Evolutionary conservation across 2,888 invertebrate species (phyloP).

Genomic region (Uropetala carovei): DNA sequence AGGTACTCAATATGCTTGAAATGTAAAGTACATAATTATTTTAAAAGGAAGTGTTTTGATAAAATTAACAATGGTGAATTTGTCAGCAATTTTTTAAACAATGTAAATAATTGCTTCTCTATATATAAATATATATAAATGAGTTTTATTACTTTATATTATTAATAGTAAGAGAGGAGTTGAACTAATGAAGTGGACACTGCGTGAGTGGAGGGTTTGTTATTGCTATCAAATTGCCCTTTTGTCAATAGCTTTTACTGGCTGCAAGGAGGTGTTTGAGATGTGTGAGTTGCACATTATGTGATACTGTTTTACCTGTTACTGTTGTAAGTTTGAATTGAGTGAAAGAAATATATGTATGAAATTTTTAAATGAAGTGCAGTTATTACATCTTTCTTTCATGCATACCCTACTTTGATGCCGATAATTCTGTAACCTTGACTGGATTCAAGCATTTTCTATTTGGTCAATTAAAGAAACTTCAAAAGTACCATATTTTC

Average conservation of each 20-base stretch:
- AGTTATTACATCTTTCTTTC: background rate
- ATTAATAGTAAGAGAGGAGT: slow-evolving; percentile 17
- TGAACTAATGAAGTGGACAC: slow-evolving; percentile 43
- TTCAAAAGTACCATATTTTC: too few species aligned
- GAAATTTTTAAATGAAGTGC: slow-evolving; percentile 52
- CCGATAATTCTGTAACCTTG: too few species aligned
- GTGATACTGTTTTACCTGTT: slow-evolving; percentile 64
- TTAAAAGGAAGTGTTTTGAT: slow-evolving; percentile 59
- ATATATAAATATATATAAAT: slow-evolving; percentile 28
- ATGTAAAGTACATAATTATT: slow-evolving; percentile 40
- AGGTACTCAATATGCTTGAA: slow-evolving; percentile 6
- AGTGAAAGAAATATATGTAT: slow-evolving; percentile 64
- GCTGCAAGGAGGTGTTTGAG: slow-evolving; percentile 53
- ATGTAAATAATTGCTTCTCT: slow-evolving; percentile 54
- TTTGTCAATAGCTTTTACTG: slow-evolving; percentile 58
- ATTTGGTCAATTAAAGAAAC: too few species aligned
- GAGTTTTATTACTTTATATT: slow-evolving; percentile 49
- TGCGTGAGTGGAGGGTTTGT: slow-evolving; percentile 43
- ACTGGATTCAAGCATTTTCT: too few species aligned
- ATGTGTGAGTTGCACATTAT: slow-evolving; percentile 61
- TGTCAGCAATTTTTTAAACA: slow-evolving; percentile 49
- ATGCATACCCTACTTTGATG: background rate
- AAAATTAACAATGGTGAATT: slow-evolving; percentile 50
- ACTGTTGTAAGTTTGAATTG: slow-evolving; percentile 64
- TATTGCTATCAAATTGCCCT: slow-evolving; percentile 61